A percentile compares a stretch with the other conserved stretches of the same genome.
These are phyloP conservation scores for Phallusia fumigata DNA, from an alignment of 23 tunicate genomes.

Conservation along the genomic window DNA sequence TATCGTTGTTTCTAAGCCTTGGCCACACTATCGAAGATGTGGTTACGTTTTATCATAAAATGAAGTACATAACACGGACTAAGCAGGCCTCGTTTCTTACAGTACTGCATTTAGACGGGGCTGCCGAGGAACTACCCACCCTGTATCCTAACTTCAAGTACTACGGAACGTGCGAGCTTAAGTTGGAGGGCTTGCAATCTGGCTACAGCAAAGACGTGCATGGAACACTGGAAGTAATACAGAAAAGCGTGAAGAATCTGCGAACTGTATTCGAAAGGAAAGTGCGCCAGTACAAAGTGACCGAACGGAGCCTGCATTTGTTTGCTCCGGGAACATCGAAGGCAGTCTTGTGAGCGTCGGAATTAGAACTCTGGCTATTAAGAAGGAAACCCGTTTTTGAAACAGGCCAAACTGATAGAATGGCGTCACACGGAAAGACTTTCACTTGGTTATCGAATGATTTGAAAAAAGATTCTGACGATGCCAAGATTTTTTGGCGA, in stretches of 20 bases:
- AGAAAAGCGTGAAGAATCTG: neutral
- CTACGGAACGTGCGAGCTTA: constrained; percentile 35
- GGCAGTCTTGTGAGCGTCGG: constrained; percentile 58
- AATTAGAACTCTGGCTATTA: no score
- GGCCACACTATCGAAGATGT: constrained; percentile 32
- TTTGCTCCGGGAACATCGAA: constrained; percentile 85
- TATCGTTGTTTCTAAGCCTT: constrained; percentile 32
- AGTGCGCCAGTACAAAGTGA: constrained; percentile 57
- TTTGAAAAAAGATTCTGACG: no score
- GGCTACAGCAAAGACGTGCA: constrained; percentile 90
- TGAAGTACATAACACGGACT: constrained; percentile 25
- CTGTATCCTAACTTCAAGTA: constrained; percentile 16
- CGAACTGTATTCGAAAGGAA: neutral
- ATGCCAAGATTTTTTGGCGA: no score
- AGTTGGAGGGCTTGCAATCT: constrained; percentile 45
- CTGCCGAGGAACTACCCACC: neutral
- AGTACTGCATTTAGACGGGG: constrained; percentile 26
- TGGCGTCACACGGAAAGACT: no score
- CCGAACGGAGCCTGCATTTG: constrained; percentile 55
- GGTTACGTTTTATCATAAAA: constrained; percentile 34
- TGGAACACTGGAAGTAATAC: constrained; percentile 34
- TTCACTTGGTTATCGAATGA: neutral
- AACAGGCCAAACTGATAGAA: no score
- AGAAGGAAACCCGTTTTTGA: no score
- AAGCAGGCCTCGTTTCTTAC: constrained; percentile 25